Conservation (phyloP, 2,797 vertebrate species). For the Dallia pectoralis region DNA sequence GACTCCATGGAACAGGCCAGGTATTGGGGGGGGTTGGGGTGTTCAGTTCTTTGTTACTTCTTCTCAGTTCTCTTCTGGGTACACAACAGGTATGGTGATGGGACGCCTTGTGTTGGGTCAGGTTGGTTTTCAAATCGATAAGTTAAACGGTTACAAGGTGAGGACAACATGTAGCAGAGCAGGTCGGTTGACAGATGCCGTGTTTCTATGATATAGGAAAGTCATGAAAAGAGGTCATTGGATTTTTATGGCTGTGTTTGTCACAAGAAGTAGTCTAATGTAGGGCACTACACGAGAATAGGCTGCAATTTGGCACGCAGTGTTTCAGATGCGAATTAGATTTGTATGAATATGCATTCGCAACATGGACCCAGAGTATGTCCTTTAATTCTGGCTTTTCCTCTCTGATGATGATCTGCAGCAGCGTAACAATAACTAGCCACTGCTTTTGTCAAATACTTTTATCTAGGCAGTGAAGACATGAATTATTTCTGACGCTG, state of each 20-base stretch:
- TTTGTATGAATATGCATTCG: neutral
- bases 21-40: neutral
- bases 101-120: neutral
- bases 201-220: neutral
- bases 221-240: neutral
- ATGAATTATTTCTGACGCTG: slow-evolving; percentile 68
- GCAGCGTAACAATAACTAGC: slow-evolving; percentile 50
- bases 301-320: neutral
- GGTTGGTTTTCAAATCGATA: neutral
- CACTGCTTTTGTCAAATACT: slow-evolving; percentile 57
- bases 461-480: slow-evolving; percentile 64
- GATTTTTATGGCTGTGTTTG: neutral
- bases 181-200: neutral
- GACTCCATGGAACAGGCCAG: slow-evolving; percentile 81
- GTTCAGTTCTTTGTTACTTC: neutral
- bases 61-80: slow-evolving; percentile 54
- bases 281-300: neutral
- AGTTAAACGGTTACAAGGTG: too few species aligned
- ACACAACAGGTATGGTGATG: slow-evolving; percentile 15
- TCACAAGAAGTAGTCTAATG: neutral
- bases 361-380: slow-evolving; percentile 33
- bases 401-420: slow-evolving; percentile 49
- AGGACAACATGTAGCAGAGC: neutral
- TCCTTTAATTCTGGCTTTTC: slow-evolving; percentile 24
- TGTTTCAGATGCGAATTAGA: neutral